Percentiles rank a stretch among this genome's conserved stretches.
These are phyloP conservation scores for Zapornia atra DNA, from an alignment of 2,113 vertebrate species.

Conservation along the genomic window DNA sequence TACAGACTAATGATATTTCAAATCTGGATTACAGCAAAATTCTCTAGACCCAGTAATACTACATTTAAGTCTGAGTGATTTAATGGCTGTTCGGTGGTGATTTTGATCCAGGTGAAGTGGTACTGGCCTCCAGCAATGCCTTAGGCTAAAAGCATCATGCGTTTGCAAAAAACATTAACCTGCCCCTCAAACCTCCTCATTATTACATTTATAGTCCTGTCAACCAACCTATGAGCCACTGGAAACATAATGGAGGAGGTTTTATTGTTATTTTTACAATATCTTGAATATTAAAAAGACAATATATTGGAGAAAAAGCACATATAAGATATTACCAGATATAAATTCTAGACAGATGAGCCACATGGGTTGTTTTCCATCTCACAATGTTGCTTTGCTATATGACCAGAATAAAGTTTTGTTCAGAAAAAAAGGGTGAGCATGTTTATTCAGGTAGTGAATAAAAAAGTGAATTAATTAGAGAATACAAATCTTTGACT, in stretches of 20 bases:
- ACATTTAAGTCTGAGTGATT: slow-evolving; percentile 65
- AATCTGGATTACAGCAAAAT: slow-evolving; percentile 36
- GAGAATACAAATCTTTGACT: not conserved
- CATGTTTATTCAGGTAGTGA: slow-evolving; percentile 6
- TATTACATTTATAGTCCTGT: slow-evolving; percentile 74
- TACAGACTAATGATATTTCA: not conserved
- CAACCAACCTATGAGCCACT: slow-evolving; percentile 35
- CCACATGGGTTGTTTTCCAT: slow-evolving; percentile 17
- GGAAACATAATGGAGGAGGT: not conserved
- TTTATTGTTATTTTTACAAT: slow-evolving; percentile 63
- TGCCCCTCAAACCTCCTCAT: slow-evolving; percentile 67
- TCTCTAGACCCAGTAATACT: slow-evolving; percentile 55
- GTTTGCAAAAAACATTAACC: slow-evolving; percentile 66
- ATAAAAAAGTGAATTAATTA: slow-evolving; percentile 10
- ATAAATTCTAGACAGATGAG: slow-evolving; percentile 45
- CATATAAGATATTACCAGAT: slow-evolving; percentile 2
- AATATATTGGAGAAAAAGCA: slow-evolving; percentile 24
- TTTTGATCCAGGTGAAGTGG: slow-evolving; percentile 60
- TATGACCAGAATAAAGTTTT: slow-evolving; percentile 24
- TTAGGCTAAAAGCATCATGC: slow-evolving; percentile 70
- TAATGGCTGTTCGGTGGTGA: slow-evolving; percentile 62
- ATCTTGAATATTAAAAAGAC: slow-evolving; percentile 46
- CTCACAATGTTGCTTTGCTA: not conserved
- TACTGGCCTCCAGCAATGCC: slow-evolving; percentile 77
- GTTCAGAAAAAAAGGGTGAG: not conserved